Percentiles rank a stretch among this genome's conserved stretches.
Conservation (phyloP, 2,797 vertebrate species). For the Numenius phaeopus region DNA sequence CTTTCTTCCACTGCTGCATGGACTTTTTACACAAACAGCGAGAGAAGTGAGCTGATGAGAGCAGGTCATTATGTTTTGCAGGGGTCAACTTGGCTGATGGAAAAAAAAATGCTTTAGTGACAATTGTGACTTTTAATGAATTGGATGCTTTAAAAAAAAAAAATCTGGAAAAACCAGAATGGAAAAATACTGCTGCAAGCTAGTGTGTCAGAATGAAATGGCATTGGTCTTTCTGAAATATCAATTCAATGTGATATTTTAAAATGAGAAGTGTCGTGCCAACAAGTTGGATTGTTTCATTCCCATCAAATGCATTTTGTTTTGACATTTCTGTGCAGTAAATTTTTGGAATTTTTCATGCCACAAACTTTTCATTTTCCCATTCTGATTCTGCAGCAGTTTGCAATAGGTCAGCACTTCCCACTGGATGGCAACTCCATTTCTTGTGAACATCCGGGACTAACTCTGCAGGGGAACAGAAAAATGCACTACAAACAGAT, state of each 20-base stretch:
- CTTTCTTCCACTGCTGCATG: not conserved
- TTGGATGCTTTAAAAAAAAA: not conserved
- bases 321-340: slow-evolving; percentile 40
- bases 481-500: not conserved
- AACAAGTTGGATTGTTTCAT: slow-evolving; percentile 14
- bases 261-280: slow-evolving; percentile 31
- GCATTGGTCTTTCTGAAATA: slow-evolving; percentile 14
- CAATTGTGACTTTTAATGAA: not conserved
- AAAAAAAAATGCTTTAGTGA: not conserved
- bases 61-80: not conserved
- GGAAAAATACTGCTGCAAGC: not conserved
- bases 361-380: slow-evolving; percentile 7
- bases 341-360: not conserved
- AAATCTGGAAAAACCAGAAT: not conserved
- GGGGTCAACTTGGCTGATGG: not conserved
- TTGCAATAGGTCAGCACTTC: slow-evolving; percentile 33
- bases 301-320: slow-evolving; percentile 8
- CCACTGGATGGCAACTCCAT: slow-evolving; percentile 7
- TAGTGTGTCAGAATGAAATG: not conserved
- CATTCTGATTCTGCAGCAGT: not conserved
- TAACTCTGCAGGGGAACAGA: not conserved
- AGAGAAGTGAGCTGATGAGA: not conserved
- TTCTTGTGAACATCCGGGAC: not conserved
- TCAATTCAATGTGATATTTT: slow-evolving; percentile 19
- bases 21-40: not conserved